phyloP scores from a whole-genome alignment of 2,113 vertebrate genomes.

The Caretta caretta region DNA sequence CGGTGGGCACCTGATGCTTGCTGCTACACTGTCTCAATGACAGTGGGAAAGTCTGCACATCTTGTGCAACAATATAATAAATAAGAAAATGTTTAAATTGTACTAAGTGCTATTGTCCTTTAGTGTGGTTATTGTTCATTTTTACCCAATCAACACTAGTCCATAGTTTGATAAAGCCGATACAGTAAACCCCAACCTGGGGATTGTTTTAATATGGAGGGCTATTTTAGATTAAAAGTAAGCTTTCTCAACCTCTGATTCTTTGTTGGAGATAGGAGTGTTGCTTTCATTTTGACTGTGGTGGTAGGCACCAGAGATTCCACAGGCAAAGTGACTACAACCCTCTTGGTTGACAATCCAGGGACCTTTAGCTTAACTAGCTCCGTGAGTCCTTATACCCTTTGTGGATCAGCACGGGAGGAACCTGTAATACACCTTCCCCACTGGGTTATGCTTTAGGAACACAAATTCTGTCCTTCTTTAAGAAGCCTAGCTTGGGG shows the following conservation, averaged over 20 bases:
- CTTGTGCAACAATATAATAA: neutral
- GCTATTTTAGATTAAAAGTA: neutral
- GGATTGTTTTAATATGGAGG: neutral
- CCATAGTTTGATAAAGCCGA: neutral
- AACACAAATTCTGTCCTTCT: neutral
- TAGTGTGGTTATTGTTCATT: neutral
- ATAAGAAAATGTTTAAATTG: neutral
- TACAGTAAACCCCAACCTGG: neutral
- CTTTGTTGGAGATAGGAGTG: neutral
- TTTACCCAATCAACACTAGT: neutral
- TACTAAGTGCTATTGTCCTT: neutral
- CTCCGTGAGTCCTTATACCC: neutral
- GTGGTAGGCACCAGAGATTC: neutral
- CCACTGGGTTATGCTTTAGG: neutral
- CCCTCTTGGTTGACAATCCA: neutral
- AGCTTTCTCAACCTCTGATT: neutral
- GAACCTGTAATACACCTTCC: neutral
- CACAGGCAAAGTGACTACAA: too few relatives aligned
- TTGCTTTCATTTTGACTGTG: neutral
- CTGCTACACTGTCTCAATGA: conserved; percentile 16
- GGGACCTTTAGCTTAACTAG: neutral
- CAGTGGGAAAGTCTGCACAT: neutral
- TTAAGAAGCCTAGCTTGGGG: neutral
- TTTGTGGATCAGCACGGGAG: neutral
- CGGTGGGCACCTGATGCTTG: conserved; percentile 30